These are phyloP conservation scores for Antechinus stuartii DNA, from an alignment of 2,113 vertebrate species.

Conservation along the genomic window DNA sequence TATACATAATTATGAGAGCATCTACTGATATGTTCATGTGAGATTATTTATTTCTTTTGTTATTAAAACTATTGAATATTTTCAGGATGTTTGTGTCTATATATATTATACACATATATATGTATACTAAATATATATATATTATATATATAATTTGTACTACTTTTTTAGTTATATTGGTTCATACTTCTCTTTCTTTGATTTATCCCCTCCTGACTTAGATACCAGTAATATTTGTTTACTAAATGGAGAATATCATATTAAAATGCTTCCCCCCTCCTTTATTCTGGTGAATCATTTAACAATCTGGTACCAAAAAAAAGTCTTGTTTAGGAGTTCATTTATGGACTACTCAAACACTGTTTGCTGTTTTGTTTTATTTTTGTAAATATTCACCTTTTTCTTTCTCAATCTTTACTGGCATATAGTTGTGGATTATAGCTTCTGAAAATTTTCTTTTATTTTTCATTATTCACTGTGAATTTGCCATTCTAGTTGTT, in stretches of 20 bases:
- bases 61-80: background rate
- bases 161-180: background rate
- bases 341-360: background rate
- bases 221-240: background rate
- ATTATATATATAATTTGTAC: background rate
- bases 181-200: background rate
- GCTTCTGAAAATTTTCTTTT: background rate
- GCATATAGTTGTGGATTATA: background rate
- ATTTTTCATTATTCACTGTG: background rate
- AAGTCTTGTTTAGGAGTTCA: background rate
- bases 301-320: background rate
- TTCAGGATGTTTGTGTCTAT: background rate
- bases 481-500: background rate
- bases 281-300: background rate
- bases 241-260: background rate
- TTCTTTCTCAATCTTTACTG: background rate
- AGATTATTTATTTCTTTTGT: background rate
- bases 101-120: too few species aligned
- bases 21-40: background rate
- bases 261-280: background rate
- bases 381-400: background rate
- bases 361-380: background rate
- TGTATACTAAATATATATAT: too few species aligned
- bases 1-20: background rate
- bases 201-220: background rate